Base-by-base conservation (phyloP, 2,888 invertebrate species). In the Acrocyrtus sp. region DNA sequence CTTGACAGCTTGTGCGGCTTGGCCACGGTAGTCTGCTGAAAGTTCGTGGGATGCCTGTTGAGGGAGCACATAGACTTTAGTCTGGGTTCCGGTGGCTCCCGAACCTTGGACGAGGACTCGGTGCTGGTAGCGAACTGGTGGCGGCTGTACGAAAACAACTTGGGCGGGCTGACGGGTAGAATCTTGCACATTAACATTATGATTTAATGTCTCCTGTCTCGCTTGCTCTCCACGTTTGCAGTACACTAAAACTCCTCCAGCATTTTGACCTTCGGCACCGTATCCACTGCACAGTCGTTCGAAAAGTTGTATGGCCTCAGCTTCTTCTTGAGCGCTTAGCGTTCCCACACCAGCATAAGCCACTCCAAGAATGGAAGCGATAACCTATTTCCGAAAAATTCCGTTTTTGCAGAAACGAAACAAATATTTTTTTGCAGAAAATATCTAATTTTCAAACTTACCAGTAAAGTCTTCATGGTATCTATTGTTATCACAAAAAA, bases 141-240 rank as follows among this genome's bases (percentile, higher is more conserved):
- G 68, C 39, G 68, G 68, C 48, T 69, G 68, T 12, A 69, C 68
- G 29, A 69, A 69, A 10, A 69, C 68, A 3, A 69, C 61, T 61
- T 69, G 68, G 3, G 22, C 54, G 4, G 29, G 53, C 21, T 50
- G 61, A 22, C 53, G 45, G 21, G 34, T 47, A 24, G 43, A 22
- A 10, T 50, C 53, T 29, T 54, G 54, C 1, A 69, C 68, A 17
- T 60, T 54, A 6, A 69, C 68, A 26, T 60, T 61, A 45, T 69
- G 68, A 21, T 69, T 53, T 19, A 69, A 48, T n/a, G 47, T 54
- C 39, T 69, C 68, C 39, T 61, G 60, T 21, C 47, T 43, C 39
- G 53, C 54, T 15, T 19, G 58, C 26, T 22, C 3, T 3, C 34
- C 54, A 8, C 68, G 53, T 17, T 69, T 69, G 39, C 68, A 69